Evolutionary conservation across 2,113 vertebrate species (phyloP), one percentile per base, ranked within the genome.

Genomic region (Macquaria ambigua): DNA sequence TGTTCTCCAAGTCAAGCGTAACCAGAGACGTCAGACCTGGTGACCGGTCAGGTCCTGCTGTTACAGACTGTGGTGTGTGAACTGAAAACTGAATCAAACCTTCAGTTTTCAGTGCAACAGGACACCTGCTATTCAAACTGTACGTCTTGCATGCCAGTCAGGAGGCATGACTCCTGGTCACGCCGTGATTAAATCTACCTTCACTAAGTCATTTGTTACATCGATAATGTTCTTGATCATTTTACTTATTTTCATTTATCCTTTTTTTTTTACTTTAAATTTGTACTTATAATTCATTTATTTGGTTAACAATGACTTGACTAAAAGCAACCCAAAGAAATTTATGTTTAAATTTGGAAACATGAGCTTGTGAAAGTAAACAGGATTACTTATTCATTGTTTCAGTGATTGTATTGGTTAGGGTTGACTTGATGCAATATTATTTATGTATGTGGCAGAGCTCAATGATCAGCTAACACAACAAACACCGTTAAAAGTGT

Each of bases 71-170:
- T 56, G 20, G 28, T 31, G 28, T 31, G 28, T 31, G 28, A 31
- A 31, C 28, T 31, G 28, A 31, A 31, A 31, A 31, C 28, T 66
- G 59, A 75, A 37, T 59, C 14, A 1, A 64, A 67, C 55, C 64
- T 48, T 52, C 53, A 52, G 41, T 10, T 9, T 28, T 25, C 12
- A 14, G 39, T 37, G 84, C 12, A 89, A 90, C 78, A 68, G 23
- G 73, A 86, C 43, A 86, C 80, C 68, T 66, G 43, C 58, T 56
- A 66, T 83, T 83, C 20, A 82, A 31, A 77, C 23, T 46, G 37
- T 18, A 43, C 59, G 41, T 62, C 37, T 67, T 66, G 80, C 20
- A 77, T 67, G 69, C 69, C 46, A 50, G 67, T 81, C 59, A 53
- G 28, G 28, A 31, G 28, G 28, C 28, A 31, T 31, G 39, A 58